Evolutionary conservation across 1,140 invertebrate species (phyloP).

Genomic region (Trypoxylus dichotomus): DNA sequence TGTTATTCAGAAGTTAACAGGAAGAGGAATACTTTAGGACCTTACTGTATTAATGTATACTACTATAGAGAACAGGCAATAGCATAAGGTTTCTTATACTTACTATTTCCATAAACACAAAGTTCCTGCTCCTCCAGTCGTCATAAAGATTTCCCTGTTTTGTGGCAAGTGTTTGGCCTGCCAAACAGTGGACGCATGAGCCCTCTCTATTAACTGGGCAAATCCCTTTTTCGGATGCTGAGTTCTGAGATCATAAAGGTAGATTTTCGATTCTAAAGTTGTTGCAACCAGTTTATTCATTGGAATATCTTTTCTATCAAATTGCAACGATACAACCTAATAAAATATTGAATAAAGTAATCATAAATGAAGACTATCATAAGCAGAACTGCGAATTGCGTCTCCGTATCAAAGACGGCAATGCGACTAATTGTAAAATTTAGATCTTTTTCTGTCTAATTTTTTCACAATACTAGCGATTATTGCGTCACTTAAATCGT

Average conservation of each 20-base stretch:
- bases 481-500: no score
- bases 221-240: slow-evolving; percentile 88
- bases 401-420: no score
- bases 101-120: slow-evolving; percentile 94
- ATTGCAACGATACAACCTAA: slow-evolving; percentile 84
- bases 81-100: slow-evolving; percentile 45
- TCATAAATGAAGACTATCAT: background rate
- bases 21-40: no score
- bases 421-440: no score
- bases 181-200: slow-evolving; percentile 82
- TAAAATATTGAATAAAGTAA: background rate
- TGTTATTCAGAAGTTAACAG: no score
- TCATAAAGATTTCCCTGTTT: slow-evolving; percentile 92
- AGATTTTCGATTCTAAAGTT: slow-evolving; percentile 90
- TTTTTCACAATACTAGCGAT: no score
- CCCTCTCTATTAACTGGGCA: slow-evolving; percentile 73
- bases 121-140: slow-evolving; percentile 85
- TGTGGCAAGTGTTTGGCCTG: slow-evolving; percentile 85
- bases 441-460: no score
- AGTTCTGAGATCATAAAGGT: slow-evolving; percentile 86
- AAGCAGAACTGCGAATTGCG: no score
- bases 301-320: slow-evolving; percentile 90
- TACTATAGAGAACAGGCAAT: no score
- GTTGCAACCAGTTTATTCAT: slow-evolving; percentile 96
- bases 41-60: no score